Conservation (phyloP, 2,888 invertebrate genomes). For the Harpalus rubripes region DNA sequence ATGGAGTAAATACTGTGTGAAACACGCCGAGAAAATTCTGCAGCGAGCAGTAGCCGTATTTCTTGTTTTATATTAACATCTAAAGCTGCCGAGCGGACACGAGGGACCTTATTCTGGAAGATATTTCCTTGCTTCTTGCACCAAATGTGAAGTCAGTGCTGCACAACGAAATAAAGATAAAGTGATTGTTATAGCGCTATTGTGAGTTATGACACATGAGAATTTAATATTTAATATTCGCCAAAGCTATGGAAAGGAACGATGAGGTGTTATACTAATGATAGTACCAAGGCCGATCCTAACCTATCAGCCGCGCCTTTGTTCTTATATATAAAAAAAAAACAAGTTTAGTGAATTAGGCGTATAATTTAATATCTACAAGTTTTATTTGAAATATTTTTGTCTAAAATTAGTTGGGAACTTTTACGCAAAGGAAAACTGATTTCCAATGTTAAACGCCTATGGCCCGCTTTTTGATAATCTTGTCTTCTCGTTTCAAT, state of each 20-base stretch:
- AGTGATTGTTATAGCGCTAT: conserved; percentile 42
- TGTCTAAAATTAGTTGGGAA: too few species aligned
- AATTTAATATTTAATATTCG: conserved; percentile 32
- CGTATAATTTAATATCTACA: too few species aligned
- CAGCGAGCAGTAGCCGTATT: conserved; percentile 11
- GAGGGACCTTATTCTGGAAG: not conserved
- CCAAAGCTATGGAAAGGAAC: not conserved
- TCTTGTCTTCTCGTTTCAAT: too few species aligned
- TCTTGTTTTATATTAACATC: conserved; percentile 47
- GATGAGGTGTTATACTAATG: not conserved
- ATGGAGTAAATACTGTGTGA: not conserved
- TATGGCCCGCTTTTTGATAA: too few species aligned
- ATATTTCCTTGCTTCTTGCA: conserved; percentile 19
- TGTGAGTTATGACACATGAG: conserved; percentile 10
- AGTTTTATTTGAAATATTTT: too few species aligned
- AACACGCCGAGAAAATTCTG: not conserved
- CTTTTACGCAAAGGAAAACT: too few species aligned
- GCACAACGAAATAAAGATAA: conserved; percentile 25
- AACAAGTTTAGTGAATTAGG: too few species aligned
- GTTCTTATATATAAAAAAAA: too few species aligned
- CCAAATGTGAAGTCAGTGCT: not conserved
- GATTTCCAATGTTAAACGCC: too few species aligned
- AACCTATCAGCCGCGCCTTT: too few species aligned
- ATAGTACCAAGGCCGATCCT: too few species aligned
- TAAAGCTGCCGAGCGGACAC: conserved; percentile 19